phyloP scores from a whole-genome alignment of 2,888 invertebrate species.

The Nemurella pictetii region DNA sequence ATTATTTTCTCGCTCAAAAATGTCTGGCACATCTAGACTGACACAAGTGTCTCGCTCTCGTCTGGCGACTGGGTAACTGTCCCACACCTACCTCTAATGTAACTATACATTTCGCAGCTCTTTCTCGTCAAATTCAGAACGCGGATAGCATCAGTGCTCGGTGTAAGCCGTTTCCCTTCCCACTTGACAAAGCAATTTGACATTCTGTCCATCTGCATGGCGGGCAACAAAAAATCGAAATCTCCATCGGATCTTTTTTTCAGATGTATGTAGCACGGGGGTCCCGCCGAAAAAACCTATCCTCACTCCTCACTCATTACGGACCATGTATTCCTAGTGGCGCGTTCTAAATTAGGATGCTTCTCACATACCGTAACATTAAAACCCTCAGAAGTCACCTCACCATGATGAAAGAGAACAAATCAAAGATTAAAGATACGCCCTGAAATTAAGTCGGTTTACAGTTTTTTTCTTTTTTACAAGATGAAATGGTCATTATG shows the following conservation, averaged over 20 bases:
- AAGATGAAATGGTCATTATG: conserved; percentile 19
- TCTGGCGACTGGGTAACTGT: background rate
- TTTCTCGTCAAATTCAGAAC: background rate
- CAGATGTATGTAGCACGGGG: conserved; percentile 20
- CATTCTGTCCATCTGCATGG: conserved; percentile 13
- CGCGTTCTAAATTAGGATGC: conserved; percentile 14
- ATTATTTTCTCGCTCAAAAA: background rate
- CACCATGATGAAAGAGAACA: conserved; percentile 1
- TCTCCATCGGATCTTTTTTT: conserved; percentile 13
- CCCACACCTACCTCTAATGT: background rate
- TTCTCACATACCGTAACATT: background rate
- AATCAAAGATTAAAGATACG: conserved; percentile 20
- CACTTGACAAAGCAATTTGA: conserved; percentile 3
- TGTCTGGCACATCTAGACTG: background rate
- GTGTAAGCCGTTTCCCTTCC: background rate
- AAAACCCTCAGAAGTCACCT: background rate
- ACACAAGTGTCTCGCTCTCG: background rate
- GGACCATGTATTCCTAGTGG: background rate
- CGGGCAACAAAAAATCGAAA: conserved; percentile 1
- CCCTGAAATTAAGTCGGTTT: background rate
- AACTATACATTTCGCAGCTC: background rate
- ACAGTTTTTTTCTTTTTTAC: conserved; percentile 1
- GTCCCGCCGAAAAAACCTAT: background rate
- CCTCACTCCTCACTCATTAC: conserved; percentile 17
- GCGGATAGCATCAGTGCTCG: background rate